Conservation (phyloP, 2,113 vertebrate genomes). For the Tetraodon nigroviridis region DNA sequence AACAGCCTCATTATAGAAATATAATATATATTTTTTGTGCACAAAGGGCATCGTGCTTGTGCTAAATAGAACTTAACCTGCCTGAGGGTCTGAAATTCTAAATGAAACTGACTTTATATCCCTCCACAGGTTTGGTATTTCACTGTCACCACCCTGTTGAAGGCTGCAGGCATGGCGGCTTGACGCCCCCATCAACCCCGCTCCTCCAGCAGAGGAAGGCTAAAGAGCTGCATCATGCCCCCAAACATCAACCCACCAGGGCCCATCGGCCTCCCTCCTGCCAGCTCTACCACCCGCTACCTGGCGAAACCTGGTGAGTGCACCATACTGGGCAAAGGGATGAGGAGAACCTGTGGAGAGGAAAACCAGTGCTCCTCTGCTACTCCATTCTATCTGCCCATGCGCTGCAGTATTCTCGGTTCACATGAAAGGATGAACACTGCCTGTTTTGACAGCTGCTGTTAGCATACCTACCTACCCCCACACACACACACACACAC, state of each 20-base stretch:
- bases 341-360: background rate
- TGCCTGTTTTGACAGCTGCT: slow-evolving; percentile 62
- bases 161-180: slow-evolving; percentile 63
- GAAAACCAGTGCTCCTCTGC: background rate
- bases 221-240: slow-evolving; percentile 57
- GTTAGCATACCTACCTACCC: slow-evolving; percentile 32
- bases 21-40: too few species aligned
- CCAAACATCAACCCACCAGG: slow-evolving; percentile 49
- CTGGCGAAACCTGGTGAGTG: slow-evolving; percentile 64
- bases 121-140: slow-evolving; percentile 35
- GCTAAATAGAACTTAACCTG: background rate
- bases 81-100: background rate
- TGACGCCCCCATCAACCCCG: slow-evolving; percentile 50
- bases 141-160: slow-evolving; percentile 32
- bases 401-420: slow-evolving; percentile 20
- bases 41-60: too few species aligned
- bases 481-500: slow-evolving; percentile 8
- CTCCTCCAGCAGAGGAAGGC: slow-evolving; percentile 61
- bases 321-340: background rate
- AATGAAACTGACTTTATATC: background rate
- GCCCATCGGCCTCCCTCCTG: slow-evolving; percentile 39
- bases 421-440: slow-evolving; percentile 23
- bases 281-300: slow-evolving; percentile 22
- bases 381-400: slow-evolving; percentile 26
- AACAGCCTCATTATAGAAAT: background rate